Percentiles rank a stretch among this genome's conserved stretches.
Conservation (phyloP, 2,888 invertebrate genomes). For the Mythimna impura region DNA sequence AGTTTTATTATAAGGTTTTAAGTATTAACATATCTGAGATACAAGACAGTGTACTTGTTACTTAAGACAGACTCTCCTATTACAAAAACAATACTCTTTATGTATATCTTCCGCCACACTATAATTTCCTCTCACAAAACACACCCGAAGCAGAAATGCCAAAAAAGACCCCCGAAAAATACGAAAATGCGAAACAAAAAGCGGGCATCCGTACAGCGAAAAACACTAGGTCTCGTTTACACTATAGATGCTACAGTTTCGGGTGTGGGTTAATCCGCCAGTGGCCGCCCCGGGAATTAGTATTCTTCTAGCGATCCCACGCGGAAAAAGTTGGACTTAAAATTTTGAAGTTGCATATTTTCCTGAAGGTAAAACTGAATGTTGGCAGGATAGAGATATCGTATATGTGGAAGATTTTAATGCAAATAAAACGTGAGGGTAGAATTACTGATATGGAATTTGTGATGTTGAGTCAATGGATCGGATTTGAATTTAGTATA, state of each 20-base stretch:
- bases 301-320: slow-evolving; percentile 73
- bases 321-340: slow-evolving; percentile 73
- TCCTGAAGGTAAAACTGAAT: slow-evolving; percentile 56
- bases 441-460: slow-evolving; percentile 10
- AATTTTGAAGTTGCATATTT: slow-evolving; percentile 71
- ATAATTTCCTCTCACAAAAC: slow-evolving; percentile 25
- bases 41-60: not conserved
- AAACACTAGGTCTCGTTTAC: slow-evolving; percentile 64
- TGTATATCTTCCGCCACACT: not conserved
- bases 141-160: slow-evolving; percentile 18
- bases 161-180: slow-evolving; percentile 46
- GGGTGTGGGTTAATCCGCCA: slow-evolving; percentile 70
- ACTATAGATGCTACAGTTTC: slow-evolving; percentile 64
- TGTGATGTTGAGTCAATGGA: slow-evolving; percentile 3
- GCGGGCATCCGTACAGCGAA: slow-evolving; percentile 41
- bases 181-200: slow-evolving; percentile 55
- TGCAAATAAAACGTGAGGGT: slow-evolving; percentile 43
- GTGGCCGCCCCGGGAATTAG: slow-evolving; percentile 70
- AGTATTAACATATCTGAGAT: not conserved
- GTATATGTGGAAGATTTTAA: slow-evolving; percentile 46
- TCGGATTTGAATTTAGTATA: not conserved
- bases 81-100: too few relatives aligned
- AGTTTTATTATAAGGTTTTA: not conserved
- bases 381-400: slow-evolving; percentile 49
- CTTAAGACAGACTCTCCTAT: not conserved